Evolutionary conservation across 2,888 invertebrate species (phyloP), one percentile per base, ranked within the genome.

Genomic region (Chymomyza procnemis): DNA sequence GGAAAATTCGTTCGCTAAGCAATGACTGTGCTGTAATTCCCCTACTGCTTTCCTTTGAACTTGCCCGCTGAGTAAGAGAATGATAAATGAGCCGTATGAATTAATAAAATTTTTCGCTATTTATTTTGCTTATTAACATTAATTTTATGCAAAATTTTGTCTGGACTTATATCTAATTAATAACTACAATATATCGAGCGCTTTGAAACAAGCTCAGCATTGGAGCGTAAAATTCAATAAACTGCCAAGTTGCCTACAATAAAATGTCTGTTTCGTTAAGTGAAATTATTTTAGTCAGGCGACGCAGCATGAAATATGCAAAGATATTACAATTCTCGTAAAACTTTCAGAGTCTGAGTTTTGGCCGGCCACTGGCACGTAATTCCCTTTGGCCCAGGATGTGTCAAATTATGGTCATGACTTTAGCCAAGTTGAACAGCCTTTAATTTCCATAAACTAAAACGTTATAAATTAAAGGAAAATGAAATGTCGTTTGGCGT

Each of bases 401-500:
- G 56, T 77, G 64, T 69, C 72, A 69, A 74, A 58, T 65, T 60
- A 64, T 55, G 19, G 50, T 60, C 34, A 54, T 48, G 57, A 41
- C 34, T 41, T 41, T 41, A 71, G 55, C 30, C 61, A 48, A 66
- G 26, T 54, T 54, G 61, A 62, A 61, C 70, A 66, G 30, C 34
- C 61, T 67, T 69, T 69, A 75, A 79, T 81, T 84, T 81, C 61
- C 81, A 80, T 76, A 76, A 81, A 73, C 79, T 75, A 75, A 73
- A 72, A 67, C 68, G 75, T 71, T 67, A 77, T 80, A 73, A 69
- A 68, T 73, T 67, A 61, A 66, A 55, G 71, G 26, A 54, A 68
- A 67, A 75, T 84, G 75, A 79, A 72, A 77, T 75, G 77, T 64
- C 75, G 71, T 62, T 79, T 71, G 59, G 64, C 66, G 74, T 52